Evolutionary conservation across 2,797 vertebrate genomes (phyloP), one percentile per base, ranked within the genome.

Genomic region (Gila robusta): DNA sequence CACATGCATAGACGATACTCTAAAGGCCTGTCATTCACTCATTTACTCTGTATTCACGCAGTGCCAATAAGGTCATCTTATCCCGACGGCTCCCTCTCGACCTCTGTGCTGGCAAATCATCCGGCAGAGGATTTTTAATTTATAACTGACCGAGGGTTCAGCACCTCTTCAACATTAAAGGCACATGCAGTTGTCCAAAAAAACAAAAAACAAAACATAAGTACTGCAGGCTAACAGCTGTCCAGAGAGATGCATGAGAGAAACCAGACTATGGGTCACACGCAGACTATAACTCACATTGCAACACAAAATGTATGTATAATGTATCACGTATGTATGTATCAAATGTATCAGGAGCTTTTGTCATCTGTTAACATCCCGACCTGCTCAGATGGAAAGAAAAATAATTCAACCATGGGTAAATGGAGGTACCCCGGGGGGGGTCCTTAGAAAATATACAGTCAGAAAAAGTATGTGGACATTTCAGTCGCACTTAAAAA

Each of bases 321-420:
- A 12, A 49, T 49, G 14, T 49, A 49, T 47, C 47, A 10, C 11
- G 10, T 44, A 12, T 41, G 41, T 41, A 10, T 39, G 6, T 47
- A 16, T 49, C 14, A 69, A 69, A 78, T 77, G 73, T 69, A 69
- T 84, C 37, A 19, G 62, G 44, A 41, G 82, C 73, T 78, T 78
- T 84, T 77, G 82, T 84, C 74, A 41, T 78, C 82, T 84, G 82
- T 78, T 69, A 78, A 84, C 73, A 78, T 35, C n/a, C 47, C 23
- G n/a, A 44, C 62, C 47, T 41, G 16, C 23, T 66, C 23, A 52
- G 32, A 83, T 76, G 28, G 37, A 67, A 67, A 76, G 59, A 44
- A 19, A 8, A 4, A 62, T 2, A 52, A 56, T 37, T 78, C 6
- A 76, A 39, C 56, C 72, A 66, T 16, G 54, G 44, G 77, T 64